Base-by-base conservation (phyloP, 2,888 invertebrate genomes). In the Copidosoma aretas region DNA sequence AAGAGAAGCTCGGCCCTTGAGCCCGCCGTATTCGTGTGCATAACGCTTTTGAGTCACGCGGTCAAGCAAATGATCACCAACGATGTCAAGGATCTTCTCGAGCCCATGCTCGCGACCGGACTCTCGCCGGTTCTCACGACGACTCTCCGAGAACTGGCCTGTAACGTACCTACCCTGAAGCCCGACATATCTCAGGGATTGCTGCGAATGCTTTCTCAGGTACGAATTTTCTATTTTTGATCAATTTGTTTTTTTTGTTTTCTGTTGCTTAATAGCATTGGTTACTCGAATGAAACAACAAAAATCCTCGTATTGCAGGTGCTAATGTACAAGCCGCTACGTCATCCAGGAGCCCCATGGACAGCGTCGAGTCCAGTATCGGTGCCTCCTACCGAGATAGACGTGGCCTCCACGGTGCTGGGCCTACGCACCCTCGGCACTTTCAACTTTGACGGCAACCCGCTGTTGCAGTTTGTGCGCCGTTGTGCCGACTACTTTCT, bases 401-500 rank as follows among this genome's bases (percentile, higher is more conserved):
- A 97, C 81, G 91, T 92, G 2, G 88, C 91, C 15, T 93, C 92
- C 72, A 92, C 95, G 65, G 95, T 97, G 1, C 86, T 99, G 56
- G 98, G 98, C 0, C 86, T 99, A 25, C 90, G 93, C 79, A 98
- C 98, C 0, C 87, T 99, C 15, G 97, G 97, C 4, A 93, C 89
- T 0, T 92, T 92, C 73, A 92, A 95, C 79, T 98, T 98, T 84
- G 95, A 96, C 82, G 94, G 94, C 1, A 93, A 95, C 79, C 94
- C 95, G 53, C 86, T 98, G 79, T 87, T 97, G 51, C 94, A 94
- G 73, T 97, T 98, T 86, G 95, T 98, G 0, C 89, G 93, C 73
- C 90, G 96, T 70, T 97, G 97, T 83, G 95, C 97, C 0, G 95
- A 97, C 78, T 90, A 93, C 82, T 97, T 94, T 80, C 86, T 99